Evolutionary conservation across 2,888 invertebrate genomes (phyloP), one percentile per base, ranked within the genome.

Genomic region (Psylliodes chrysocephalus): DNA sequence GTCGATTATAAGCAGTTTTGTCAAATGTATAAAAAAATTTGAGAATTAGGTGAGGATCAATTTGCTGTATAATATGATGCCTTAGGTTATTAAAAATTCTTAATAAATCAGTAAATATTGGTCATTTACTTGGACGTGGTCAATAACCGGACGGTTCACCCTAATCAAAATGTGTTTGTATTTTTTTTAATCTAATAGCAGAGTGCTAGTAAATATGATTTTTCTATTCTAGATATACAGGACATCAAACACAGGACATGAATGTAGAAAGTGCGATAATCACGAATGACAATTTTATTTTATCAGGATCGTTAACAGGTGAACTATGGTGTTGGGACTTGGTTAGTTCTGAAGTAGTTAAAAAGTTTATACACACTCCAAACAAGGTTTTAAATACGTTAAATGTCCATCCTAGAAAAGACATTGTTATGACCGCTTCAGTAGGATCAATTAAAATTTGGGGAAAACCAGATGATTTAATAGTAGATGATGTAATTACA

Each of bases 241-340:
- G 97, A 0, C 96, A 98, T 78, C 85, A 85, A 67, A 91, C 92
- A 52, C 89, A 88, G 66, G 93, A 96, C 76, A 93, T 91, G 80
- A 91, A 91, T 74, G 86, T 98, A 42, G 97, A 98, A 82, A 94
- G 94, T 78, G 90, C 91, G 55, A 88, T 97, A 0, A 91, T 94
- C 80, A 86, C 88, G 57, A 91, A 89, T 68, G 98, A 98, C 79
- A 91, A 91, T 47, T 90, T 91, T 73, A 89, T 99, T 44, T 84
- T 98, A 40, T 93, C 94, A 15, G 98, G 98, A 0, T 96, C 97
- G 0, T 91, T 91, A 10, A 91, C 92, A 65, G 98, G 98, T 0
- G 86, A 87, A 71, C 84, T 96, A 4, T 93, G 91, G 84, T 88
- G 90, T 73, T 99, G 96, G 94, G 95, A 97, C 83, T 85, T 99